Conservation (phyloP, 2,888 invertebrate genomes). For the Hydropsyche betteni region DNA sequence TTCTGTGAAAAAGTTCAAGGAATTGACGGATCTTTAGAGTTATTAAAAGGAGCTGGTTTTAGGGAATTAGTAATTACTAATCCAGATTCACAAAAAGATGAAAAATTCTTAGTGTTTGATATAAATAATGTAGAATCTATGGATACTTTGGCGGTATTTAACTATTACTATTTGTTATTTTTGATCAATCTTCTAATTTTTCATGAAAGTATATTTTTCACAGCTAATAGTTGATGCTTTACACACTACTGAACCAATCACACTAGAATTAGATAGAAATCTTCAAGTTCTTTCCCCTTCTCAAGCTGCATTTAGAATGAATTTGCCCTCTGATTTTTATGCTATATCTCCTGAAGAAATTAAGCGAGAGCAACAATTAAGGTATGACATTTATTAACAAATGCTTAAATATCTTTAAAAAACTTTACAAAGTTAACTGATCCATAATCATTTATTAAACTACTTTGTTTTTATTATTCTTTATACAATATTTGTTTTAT, state of each 20-base stretch:
- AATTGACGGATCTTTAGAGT: constrained; percentile 82
- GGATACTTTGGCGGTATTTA: constrained; percentile 66
- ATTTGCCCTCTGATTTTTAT: constrained; percentile 87
- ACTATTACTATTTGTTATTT: constrained; percentile 22
- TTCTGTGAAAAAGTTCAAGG: constrained; percentile 84
- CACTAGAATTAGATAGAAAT: constrained; percentile 85
- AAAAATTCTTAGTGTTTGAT: constrained; percentile 75
- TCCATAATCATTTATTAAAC: background rate
- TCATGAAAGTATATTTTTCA: constrained; percentile 53
- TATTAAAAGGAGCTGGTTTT: constrained; percentile 87
- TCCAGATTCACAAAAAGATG: constrained; percentile 66
- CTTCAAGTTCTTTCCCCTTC: constrained; percentile 84
- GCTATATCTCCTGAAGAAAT: constrained; percentile 83
- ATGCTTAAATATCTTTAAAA: background rate
- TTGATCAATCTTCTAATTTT: background rate
- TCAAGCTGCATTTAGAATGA: constrained; percentile 73
- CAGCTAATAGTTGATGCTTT: constrained; percentile 79
- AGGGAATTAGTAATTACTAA: constrained; percentile 66
- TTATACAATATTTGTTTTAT: background rate
- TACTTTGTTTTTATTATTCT: background rate
- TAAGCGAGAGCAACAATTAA: constrained; percentile 81
- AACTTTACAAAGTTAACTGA: no score
- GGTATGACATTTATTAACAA: constrained; percentile 58
- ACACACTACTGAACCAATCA: constrained; percentile 80
- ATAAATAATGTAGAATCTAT: constrained; percentile 67